These are phyloP conservation scores for Ceratitis capitata DNA, from an alignment of 1,140 invertebrate genomes.

Conservation along the genomic window DNA sequence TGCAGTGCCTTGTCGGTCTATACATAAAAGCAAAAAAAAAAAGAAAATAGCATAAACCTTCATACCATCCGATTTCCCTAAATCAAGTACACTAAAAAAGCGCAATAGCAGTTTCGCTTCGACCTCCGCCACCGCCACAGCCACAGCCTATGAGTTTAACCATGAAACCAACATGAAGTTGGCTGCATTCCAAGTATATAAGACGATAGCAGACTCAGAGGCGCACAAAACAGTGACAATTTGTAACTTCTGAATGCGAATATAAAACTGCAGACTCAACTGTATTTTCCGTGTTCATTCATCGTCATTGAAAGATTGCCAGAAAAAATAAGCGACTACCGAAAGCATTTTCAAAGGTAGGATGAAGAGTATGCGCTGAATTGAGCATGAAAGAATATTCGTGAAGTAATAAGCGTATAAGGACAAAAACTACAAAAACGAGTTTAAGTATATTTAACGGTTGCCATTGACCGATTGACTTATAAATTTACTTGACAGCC, in stretches of 20 bases:
- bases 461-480: constrained; percentile 28
- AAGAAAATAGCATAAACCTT: not conserved
- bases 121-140: not conserved
- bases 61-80: not conserved
- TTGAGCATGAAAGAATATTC: not conserved
- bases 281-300: not conserved
- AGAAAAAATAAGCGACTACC: not conserved
- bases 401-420: not conserved
- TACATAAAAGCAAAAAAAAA: not conserved
- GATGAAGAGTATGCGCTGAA: not conserved
- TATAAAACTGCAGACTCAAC: not conserved
- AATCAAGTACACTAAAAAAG: not conserved
- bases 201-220: not conserved
- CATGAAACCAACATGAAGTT: not conserved
- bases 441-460: not conserved
- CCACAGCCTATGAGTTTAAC: not conserved
- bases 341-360: not conserved
- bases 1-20: not conserved
- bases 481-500: constrained; percentile 32
- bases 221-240: not conserved
- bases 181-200: not conserved
- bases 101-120: not conserved
- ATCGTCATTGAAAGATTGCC: not conserved
- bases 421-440: too few species aligned
- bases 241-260: not conserved